Evolutionary conservation across 2,113 vertebrate genomes (phyloP), one percentile per base, ranked within the genome.

Genomic region (Dipodomys merriami): DNA sequence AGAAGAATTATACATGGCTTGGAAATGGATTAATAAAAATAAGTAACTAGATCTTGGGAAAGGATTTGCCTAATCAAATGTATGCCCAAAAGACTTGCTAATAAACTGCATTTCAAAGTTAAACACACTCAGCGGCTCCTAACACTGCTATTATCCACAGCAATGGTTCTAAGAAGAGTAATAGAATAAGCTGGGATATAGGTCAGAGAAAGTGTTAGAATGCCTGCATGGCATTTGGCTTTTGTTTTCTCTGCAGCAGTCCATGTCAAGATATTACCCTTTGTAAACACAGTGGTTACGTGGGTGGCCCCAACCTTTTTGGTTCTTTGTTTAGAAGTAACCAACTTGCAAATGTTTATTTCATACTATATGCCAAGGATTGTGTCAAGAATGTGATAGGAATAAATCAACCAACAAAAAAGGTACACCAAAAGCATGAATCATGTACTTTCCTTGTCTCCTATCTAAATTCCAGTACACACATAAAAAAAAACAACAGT

Each of bases 31-130:
- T 87, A 87, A 68, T 80, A 91, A 84, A 27, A 68, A 22, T 78
- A 90, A 83, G 46, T 65, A 94, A 86, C 25, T 57, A 81, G 18
- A 57, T 94, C 49, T 91, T 92, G 39, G 44, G 16, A 93, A 90
- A 68, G 12, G 1, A 0, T 57, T 81, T 93, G 23, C 57, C 13
- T 87, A 84, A 94, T 83, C 49, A 87, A 79, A 83, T n/a, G 4
- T 8, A 23, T 72, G 33, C 25, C 35, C 53, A 19, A 22, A 82
- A 93, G 90, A 80, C 8, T 76, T 57, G 65, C 33, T 73, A 73
- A 89, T 53, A 69, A 73, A 10, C 20, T 90, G 60, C 18, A 7
- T n/a, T 22, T 35, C 15, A 46, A 62, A 74, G 15, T 29, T 22
- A 83, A 77, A 49, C 18, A 64, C 12, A 60, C 3, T 33, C 35